Percentiles rank a stretch among this genome's conserved stretches.
Conservation (phyloP, 2,113 vertebrate genomes). For the Phycodurus eques region DNA sequence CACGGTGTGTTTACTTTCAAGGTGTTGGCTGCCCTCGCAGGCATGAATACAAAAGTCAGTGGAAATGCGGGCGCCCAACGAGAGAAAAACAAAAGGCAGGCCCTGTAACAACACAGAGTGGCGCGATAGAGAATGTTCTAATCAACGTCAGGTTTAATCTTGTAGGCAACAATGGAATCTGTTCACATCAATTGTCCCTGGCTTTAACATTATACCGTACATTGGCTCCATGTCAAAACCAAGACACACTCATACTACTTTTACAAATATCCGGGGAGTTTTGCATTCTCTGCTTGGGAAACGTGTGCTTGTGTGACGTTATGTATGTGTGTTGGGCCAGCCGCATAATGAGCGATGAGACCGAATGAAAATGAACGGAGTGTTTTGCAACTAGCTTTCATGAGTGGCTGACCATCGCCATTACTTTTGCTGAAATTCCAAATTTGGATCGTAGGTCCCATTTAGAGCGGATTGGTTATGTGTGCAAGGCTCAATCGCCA, state of each 20-base stretch:
- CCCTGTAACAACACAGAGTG: slow-evolving; percentile 33
- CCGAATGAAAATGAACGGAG: too few relatives aligned
- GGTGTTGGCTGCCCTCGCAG: slow-evolving; percentile 48
- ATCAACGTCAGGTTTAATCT: slow-evolving; percentile 55
- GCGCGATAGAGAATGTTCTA: slow-evolving; percentile 64
- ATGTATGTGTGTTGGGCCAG: not conserved
- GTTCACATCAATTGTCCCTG: slow-evolving; percentile 52
- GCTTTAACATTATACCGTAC: not conserved
- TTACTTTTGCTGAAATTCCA: too few relatives aligned
- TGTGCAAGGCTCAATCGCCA: too few relatives aligned
- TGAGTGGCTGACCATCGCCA: too few relatives aligned
- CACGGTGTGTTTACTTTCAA: slow-evolving; percentile 57
- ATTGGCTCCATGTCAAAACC: slow-evolving; percentile 30
- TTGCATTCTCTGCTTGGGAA: slow-evolving; percentile 15
- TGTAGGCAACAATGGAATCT: slow-evolving; percentile 30
- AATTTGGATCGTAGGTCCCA: too few relatives aligned
- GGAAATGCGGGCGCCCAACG: slow-evolving; percentile 46
- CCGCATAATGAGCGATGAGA: too few relatives aligned
- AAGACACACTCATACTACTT: slow-evolving; percentile 34
- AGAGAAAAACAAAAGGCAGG: slow-evolving; percentile 50
- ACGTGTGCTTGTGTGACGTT: not conserved
- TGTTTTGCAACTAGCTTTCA: too few relatives aligned
- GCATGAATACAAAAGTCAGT: slow-evolving; percentile 15
- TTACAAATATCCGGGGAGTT: slow-evolving; percentile 29
- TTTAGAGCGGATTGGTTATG: too few relatives aligned